Base-by-base conservation (phyloP, 2,888 invertebrate species). In the Protonemura montana region DNA sequence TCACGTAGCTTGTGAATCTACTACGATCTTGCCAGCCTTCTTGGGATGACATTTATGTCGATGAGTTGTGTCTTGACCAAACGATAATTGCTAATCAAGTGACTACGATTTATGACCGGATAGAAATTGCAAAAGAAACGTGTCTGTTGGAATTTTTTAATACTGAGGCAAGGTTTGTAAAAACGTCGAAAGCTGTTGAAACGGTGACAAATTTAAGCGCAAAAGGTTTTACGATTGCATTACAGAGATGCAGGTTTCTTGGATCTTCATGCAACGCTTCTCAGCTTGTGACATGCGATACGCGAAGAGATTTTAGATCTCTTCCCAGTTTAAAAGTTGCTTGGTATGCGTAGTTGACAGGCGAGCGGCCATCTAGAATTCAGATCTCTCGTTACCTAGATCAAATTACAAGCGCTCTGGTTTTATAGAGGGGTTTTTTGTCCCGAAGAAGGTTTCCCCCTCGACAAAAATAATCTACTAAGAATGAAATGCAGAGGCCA, bases 381-480 rank as follows among this genome's bases (percentile, higher is more conserved):
- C 59, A 21, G 59, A 35, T 35, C 35, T 10, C 7, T 59, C 59
- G 21, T 59, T 59, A 21, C 21, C 59, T 10, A 21, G 59, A 59
- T 59, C 59, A 59, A 21, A 21, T 10, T 16, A 21, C 16, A 59
- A 59, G 78, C 28, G 78, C 78, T 28, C 30, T 10, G 27, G n/a
- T 29, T 86, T 86, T 87, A 86, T 78, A 30, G 87, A 88, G 88
- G 88, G 88, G 89, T 88, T 89, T 89, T 89, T 89, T 84, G 89
- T 89, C 89, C 89, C 88, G 89, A 83, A 89, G 89, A 89, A 89
- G 89, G 89, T 89, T 89, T 89, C 89, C 89, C 88, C 88, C 88
- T 88, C 86, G 76, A 85, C 80, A 86, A 87, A 87, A 83, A 25
- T 21, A 80, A 78, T 80, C 26, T 26, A 28, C 13, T 10, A 81